Evolutionary conservation across 2,113 vertebrate genomes (phyloP), one percentile per base, ranked within the genome.

Genomic region (Eulemur macaco): DNA sequence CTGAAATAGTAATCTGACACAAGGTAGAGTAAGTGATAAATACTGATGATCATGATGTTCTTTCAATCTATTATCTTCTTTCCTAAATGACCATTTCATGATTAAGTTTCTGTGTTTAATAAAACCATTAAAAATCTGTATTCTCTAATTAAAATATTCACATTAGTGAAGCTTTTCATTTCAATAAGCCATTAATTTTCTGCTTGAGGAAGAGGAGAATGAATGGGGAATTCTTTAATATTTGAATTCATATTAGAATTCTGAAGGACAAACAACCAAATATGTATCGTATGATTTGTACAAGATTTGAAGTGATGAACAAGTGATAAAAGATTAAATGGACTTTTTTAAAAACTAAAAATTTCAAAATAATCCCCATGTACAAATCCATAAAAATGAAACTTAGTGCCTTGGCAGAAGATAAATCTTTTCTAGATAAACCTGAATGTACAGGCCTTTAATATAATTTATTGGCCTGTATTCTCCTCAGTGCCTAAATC

Each of bases 311-410:
- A 76, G 14, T 21, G 31, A 94, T 45, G 17, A 84, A 80, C 50
- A 50, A 69, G 27, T 76, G 68, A 85, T 42, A 84, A 77, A 64
- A 91, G 8, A 95, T 47, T 85, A 82, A 95, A 74, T 50, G 25
- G 17, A 91, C 23, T 83, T 39, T 52, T 78, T 88, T 58, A 92
- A 80, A 86, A 58, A 25, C 34, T 50, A 27, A 78, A 94, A 91
- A 81, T 71, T 47, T 89, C 17, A 85, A 85, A 81, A 60, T 80
- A 23, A 86, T 50, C 20, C 11, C 37, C 39, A 74, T 69, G 27
- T 54, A 10, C n/a, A 95, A 93, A 91, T 69, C 37, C 52, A 77
- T 47, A 21, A 76, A 94, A 85, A 89, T 83, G n/a, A 91, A 95
- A 80, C 34, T 54, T 54, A 80, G 23, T 60, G 27, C 7, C 23